Evolutionary conservation across 2,113 vertebrate species (phyloP), one percentile per base, ranked within the genome.

Genomic region (Paramormyrops kingsleyae): DNA sequence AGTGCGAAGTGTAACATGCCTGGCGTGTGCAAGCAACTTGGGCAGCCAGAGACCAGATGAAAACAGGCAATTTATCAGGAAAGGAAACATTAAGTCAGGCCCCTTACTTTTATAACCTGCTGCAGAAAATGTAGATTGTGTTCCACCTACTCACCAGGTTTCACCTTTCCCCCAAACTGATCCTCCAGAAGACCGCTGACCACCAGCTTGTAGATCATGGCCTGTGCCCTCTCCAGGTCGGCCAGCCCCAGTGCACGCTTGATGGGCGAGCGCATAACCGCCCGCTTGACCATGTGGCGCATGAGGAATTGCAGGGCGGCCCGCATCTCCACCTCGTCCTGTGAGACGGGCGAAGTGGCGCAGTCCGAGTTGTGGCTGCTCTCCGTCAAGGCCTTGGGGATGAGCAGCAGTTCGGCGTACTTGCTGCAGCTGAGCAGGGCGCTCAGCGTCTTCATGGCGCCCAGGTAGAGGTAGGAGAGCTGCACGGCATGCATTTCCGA

Each of bases 241-340:
- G 97, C 96, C 93, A 99, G 94, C n/a, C 98, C 98, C 66, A 99
- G 87, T 0, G 97, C 98, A 2, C 98, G 95, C 92, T 99, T 99
- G 91, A 99, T 99, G 2, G 98, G 98, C 0, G 98, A 99, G 7
- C 98, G 97, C 98, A 98, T 98, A 90, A 99, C 98, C 0, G 98
- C 98, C 0, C 98, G 95, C 90, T 99, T 99, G 90, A 99, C 98
- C 98, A 99, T 99, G 90, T 99, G 98, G 10, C 98, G 96, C 98
- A 99, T 99, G 74, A 99, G 94, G 88, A 99, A 98, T 95, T 99
- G 98, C 94, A 99, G 92, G 1, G 98, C 98, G 0, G 98, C 97
- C 0, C 98, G 95, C 96, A 99, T 96, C 93, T 99, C 98, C 87
- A 95, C 97, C 0, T 99, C 98, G 87, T 99, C 98, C 0, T 97